Conservation (phyloP, 53 echinoderm and acorn worm genomes). For the Henricia sp. region DNA sequence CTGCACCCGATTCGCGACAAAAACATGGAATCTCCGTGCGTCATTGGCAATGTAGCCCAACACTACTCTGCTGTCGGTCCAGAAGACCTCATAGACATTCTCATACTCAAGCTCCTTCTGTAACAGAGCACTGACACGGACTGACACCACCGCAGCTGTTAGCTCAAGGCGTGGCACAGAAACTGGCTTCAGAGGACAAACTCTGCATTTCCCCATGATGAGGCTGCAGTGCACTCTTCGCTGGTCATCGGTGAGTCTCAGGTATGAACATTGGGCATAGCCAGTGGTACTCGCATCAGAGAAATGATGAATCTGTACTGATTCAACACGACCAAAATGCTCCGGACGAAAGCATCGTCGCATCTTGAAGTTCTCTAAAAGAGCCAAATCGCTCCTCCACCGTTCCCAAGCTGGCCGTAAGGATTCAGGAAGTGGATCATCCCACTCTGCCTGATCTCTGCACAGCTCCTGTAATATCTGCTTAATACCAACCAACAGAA, state of each 20-base stretch:
- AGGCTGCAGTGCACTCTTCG: conserved; percentile 30
- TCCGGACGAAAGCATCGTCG: conserved; percentile 48
- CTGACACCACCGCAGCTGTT: conserved; percentile 66
- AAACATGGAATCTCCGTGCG: too few relatives aligned
- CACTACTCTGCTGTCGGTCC: too few relatives aligned
- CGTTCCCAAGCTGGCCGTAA: conserved; percentile 51
- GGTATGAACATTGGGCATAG: conserved; percentile 74
- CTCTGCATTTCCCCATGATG: conserved; percentile 69
- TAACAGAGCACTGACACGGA: conserved; percentile 44
- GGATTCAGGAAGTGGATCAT: conserved; percentile 66
- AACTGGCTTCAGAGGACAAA: conserved; percentile 50
- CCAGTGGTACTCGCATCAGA: conserved; percentile 62
- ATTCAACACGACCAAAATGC: conserved; percentile 13
- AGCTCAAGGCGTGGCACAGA: conserved; percentile 69
- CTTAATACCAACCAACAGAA: conserved; percentile 66
- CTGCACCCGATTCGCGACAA: too few relatives aligned
- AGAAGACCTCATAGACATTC: too few relatives aligned
- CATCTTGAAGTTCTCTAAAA: conserved; percentile 41
- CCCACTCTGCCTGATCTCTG: conserved; percentile 59
- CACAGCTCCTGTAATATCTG: conserved; percentile 72
- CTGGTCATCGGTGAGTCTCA: conserved; percentile 42
- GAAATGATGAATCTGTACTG: conserved; percentile 53
- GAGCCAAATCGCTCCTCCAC: neutral
- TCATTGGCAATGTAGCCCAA: too few relatives aligned
- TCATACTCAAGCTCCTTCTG: conserved; percentile 21